Percentiles rank a stretch among this genome's conserved stretches.
Conservation (phyloP, 2,797 vertebrate genomes). For the Harpagifer antarcticus region DNA sequence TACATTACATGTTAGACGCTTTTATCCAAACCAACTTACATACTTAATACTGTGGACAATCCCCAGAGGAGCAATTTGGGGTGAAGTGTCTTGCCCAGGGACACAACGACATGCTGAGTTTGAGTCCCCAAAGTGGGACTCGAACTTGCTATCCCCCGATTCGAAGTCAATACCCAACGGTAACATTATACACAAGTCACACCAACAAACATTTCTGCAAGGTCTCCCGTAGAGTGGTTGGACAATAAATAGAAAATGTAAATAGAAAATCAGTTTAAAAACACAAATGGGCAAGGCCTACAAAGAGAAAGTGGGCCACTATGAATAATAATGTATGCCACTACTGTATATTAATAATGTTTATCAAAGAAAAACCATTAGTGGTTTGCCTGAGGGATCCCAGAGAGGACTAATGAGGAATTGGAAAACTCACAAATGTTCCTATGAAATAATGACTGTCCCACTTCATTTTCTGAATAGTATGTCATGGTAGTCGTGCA, state of each 20-base stretch:
- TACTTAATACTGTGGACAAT: too few relatives aligned
- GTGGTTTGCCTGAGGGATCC: slow-evolving; percentile 29
- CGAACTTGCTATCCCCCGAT: too few relatives aligned
- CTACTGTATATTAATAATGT: slow-evolving; percentile 49
- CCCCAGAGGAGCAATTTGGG: too few relatives aligned
- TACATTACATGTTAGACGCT: too few relatives aligned
- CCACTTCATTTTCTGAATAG: slow-evolving; percentile 24
- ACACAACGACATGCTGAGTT: too few relatives aligned
- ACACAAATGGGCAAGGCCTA: slow-evolving; percentile 3
- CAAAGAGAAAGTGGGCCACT: slow-evolving; percentile 34
- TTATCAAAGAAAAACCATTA: slow-evolving; percentile 52
- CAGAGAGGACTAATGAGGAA: slow-evolving; percentile 14
- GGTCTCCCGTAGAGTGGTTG: not conserved
- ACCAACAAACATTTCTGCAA: not conserved
- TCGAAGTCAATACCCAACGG: not conserved
- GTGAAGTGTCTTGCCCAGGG: too few relatives aligned
- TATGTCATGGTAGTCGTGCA: slow-evolving; percentile 8
- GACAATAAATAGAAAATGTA: slow-evolving; percentile 11
- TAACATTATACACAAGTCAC: not conserved
- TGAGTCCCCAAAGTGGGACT: too few relatives aligned
- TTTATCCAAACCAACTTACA: too few relatives aligned
- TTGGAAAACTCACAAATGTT: slow-evolving; percentile 39
- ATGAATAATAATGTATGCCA: slow-evolving; percentile 27
- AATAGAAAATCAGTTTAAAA: slow-evolving; percentile 14
- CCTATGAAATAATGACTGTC: slow-evolving; percentile 16